Percentiles rank a stretch among this genome's conserved stretches.
phyloP scores from a whole-genome alignment of 1,140 invertebrate species.

The Asobara japonica region DNA sequence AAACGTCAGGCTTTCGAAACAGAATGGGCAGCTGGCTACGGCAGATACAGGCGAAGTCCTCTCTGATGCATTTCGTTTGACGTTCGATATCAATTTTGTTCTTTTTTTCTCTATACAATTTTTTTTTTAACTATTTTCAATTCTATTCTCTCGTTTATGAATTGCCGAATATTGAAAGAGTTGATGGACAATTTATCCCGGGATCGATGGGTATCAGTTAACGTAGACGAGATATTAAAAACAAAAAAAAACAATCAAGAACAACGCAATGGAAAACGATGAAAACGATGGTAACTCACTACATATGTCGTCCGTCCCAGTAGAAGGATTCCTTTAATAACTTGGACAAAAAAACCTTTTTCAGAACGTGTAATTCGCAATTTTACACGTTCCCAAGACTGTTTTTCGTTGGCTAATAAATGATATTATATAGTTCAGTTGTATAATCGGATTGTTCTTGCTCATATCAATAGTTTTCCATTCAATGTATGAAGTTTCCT shows the following conservation, averaged over 20 bases:
- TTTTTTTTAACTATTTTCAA: slow-evolving; percentile 44
- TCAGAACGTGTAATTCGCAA: too few species aligned
- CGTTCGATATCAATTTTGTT: slow-evolving; percentile 30
- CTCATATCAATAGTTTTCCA: too few species aligned
- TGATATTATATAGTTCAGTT: too few species aligned
- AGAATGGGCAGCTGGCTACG: slow-evolving; percentile 38
- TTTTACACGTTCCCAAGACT: too few species aligned
- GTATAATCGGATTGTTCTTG: too few species aligned
- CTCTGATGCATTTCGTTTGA: slow-evolving; percentile 41
- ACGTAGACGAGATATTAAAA: background rate
- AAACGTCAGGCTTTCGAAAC: slow-evolving; percentile 50
- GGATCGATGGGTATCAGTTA: background rate
- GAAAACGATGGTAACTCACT: too few species aligned
- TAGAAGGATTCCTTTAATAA: too few species aligned
- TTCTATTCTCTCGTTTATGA: slow-evolving; percentile 6
- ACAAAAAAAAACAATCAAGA: background rate
- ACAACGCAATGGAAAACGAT: background rate
- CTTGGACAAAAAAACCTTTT: too few species aligned
- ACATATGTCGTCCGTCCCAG: too few species aligned
- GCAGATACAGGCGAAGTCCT: slow-evolving; percentile 38
- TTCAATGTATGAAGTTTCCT: too few species aligned
- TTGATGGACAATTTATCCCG: background rate
- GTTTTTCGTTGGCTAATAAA: too few species aligned
- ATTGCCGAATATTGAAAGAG: background rate
- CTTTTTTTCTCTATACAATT: slow-evolving; percentile 14